phyloP scores from a whole-genome alignment of 2,797 vertebrate species.

The Rhinogobio ventralis region DNA sequence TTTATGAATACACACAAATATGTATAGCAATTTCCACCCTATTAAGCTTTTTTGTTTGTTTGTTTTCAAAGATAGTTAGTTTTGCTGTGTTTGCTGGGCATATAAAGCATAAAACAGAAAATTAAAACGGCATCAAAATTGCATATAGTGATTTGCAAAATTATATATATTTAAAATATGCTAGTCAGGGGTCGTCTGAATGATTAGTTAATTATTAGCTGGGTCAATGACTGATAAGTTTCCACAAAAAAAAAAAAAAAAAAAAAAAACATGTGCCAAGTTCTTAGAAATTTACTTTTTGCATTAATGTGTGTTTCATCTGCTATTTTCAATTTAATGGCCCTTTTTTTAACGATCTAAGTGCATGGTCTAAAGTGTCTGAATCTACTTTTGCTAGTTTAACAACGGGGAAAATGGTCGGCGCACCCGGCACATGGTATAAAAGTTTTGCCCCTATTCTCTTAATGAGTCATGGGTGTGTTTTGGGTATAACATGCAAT shows the following conservation, averaged over 20 bases:
- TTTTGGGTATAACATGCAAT: no score
- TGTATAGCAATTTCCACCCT: neutral
- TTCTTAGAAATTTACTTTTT: neutral
- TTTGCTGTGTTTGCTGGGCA: neutral
- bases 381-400: no score
- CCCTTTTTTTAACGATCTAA: no score
- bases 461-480: no score
- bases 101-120: neutral
- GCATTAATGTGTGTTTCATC: neutral
- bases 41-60: neutral
- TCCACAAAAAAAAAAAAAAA: neutral
- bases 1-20: conserved; percentile 14
- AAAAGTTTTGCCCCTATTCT: no score
- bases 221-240: neutral
- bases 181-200: neutral
- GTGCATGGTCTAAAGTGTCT: no score
- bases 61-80: neutral
- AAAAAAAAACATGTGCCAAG: neutral
- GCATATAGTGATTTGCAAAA: neutral
- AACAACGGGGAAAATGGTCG: no score
- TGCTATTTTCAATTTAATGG: neutral
- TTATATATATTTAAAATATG: neutral
- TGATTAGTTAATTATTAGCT: neutral
- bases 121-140: neutral
- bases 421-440: no score